Conservation (phyloP, 2,888 invertebrate genomes). For the Eupithecia dodoneata region DNA sequence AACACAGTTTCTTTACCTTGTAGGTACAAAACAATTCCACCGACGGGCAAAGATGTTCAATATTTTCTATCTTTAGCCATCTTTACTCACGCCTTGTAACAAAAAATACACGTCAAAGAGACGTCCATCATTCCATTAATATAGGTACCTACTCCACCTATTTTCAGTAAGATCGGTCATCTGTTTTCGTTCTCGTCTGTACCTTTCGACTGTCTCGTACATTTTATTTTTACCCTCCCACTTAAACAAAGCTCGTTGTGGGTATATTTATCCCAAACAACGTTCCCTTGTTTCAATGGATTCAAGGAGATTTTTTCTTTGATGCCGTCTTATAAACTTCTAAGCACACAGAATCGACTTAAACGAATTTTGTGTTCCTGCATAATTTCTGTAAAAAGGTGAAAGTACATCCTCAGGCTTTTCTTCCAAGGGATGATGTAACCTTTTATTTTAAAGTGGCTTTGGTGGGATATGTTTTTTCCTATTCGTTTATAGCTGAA, state of each 20-base stretch:
- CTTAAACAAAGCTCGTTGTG: constrained; percentile 44
- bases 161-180: constrained; percentile 9
- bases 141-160: not conserved
- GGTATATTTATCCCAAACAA: constrained; percentile 45
- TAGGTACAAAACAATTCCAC: not conserved
- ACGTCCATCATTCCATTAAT: constrained; percentile 8
- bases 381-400: constrained; percentile 11
- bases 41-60: not conserved
- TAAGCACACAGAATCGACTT: not conserved
- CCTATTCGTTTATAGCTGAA: not conserved
- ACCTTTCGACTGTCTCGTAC: constrained; percentile 37
- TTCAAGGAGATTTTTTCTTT: constrained; percentile 31
- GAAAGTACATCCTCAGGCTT: not conserved
- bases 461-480: not conserved
- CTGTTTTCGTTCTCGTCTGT: constrained; percentile 25
- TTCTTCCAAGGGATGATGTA: not conserved
- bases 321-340: constrained; percentile 13
- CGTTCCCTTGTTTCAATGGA: constrained; percentile 37
- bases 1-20: not conserved
- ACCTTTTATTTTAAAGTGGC: not conserved
- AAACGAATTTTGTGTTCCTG: constrained; percentile 9
- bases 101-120: constrained; percentile 8
- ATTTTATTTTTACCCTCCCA: constrained; percentile 43
- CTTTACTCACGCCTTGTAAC: not conserved
- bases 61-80: not conserved